A percentile compares a stretch with the other conserved stretches of the same genome.
Evolutionary conservation across 2,113 vertebrate species (phyloP).

Genomic region (Tragelaphus strepsiceros): DNA sequence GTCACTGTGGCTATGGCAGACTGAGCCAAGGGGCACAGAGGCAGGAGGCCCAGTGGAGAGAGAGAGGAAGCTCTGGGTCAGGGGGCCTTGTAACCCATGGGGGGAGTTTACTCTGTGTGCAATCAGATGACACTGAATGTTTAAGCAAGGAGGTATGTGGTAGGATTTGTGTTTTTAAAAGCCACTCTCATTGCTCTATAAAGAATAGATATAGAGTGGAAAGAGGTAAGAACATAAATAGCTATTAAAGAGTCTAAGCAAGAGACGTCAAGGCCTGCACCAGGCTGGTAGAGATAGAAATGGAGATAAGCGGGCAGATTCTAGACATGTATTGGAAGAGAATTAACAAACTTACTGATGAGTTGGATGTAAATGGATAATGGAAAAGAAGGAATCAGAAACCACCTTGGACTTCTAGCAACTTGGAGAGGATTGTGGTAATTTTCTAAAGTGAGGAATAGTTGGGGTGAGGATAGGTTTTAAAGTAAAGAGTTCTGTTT

Average conservation of each 20-base stretch:
- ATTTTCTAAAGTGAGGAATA: background rate
- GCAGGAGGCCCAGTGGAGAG: background rate
- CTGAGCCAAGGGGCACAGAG: background rate
- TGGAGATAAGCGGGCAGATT: background rate
- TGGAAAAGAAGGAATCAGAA: background rate
- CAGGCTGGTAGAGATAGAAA: background rate
- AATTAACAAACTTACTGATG: background rate
- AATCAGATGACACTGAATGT: background rate
- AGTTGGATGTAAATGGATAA: background rate
- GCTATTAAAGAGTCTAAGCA: background rate
- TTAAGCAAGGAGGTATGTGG: background rate
- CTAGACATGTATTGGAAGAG: background rate
- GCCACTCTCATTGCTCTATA: background rate
- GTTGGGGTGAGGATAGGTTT: accelerated
- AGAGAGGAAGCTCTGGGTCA: background rate
- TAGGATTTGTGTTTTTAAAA: background rate
- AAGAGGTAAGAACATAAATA: background rate
- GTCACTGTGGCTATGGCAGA: background rate
- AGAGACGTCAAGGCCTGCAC: accelerated
- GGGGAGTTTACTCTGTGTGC: background rate
- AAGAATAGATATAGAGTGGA: background rate
- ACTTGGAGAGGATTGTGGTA: background rate
- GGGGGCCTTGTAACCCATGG: background rate
- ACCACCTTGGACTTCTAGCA: background rate
- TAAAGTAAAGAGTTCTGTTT: background rate